Base-by-base conservation (phyloP, 2,113 vertebrate genomes). In the Asarcornis scutulata region DNA sequence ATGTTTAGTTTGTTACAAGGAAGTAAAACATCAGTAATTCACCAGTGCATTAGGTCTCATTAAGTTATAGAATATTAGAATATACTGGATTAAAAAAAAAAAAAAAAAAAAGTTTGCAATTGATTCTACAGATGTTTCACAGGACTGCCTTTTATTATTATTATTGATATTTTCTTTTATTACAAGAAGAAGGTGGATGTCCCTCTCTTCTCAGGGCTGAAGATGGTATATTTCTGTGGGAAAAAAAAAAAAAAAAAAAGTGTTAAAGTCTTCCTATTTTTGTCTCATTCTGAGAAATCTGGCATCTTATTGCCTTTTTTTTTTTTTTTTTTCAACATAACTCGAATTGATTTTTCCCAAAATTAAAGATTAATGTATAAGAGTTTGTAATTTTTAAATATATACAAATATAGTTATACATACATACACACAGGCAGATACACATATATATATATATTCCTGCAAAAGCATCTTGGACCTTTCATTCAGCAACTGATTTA, bases 401-500 rank as follows among this genome's bases (percentile, higher is more conserved):
- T 48, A 48, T 48, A 48, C 20, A 48, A 11, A 48, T 48, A 48
- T 21, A 48, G 4, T 21, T 21, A 48, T 48, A 9, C 46, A 48
- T 21, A 48, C 46, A 46, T 46, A 40, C 40, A 40, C 40, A 40
- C 40, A 40, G 40, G 40, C 40, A 40, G 40, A 40, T 40, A 40
- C 40, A 40, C 40, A 40, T 48, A 48, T 21, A 20, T 46, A 97
- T 95, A 91, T 29, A 38, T 74, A 74, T 32, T 71, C 34, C 68
- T 34, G 22, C 53, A 95, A 44, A 98, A 97, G 91, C 78, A 95
- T 97, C 97, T 97, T 97, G 96, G 94, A 98, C 96, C 63, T 50
- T 95, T 77, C 97, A 97, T 97, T 96, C 89, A 96, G 91, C 84
- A 97, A 97, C 91, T 6, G 40, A 97, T 97, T 98, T 98, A 98